A percentile compares a stretch with the other conserved stretches of the same genome.
Conservation (phyloP, 2,888 invertebrate genomes). For the Phymatocera aterrima region DNA sequence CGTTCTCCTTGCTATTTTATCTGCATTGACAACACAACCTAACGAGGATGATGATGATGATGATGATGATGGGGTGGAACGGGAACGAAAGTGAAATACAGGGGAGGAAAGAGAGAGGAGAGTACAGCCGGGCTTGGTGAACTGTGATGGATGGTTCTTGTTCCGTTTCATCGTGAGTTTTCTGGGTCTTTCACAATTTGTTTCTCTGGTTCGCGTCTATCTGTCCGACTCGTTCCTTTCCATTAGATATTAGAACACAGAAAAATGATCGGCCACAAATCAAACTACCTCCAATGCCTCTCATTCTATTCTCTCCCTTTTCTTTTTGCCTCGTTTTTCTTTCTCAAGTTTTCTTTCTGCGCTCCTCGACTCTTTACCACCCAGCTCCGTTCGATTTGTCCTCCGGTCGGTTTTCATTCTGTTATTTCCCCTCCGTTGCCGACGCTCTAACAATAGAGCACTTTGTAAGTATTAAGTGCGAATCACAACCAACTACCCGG, state of each 20-base stretch:
- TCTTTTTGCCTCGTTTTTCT: no score
- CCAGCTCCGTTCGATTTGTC: no score
- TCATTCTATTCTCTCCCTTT: no score
- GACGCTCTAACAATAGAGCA: no score
- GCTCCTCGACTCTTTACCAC: no score
- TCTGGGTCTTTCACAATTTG: conserved; percentile 23
- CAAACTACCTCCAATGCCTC: conserved; percentile 5
- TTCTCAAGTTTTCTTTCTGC: neutral
- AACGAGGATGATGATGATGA: neutral
- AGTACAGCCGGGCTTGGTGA: neutral
- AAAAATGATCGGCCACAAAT: conserved; percentile 39
- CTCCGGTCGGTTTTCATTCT: neutral
- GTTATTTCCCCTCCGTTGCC: neutral
- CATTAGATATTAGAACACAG: conserved; percentile 43
- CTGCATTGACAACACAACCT: no score
- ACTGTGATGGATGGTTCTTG: conserved; percentile 32
- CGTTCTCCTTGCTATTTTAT: no score
- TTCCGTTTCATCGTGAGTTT: conserved; percentile 6
- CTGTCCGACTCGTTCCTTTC: conserved; percentile 32
- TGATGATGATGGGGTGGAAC: neutral
- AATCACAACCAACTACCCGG: no score
- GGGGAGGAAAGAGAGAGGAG: neutral
- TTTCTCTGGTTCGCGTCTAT: neutral
- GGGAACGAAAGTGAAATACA: neutral
- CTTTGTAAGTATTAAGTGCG: no score